Base-by-base conservation (phyloP, 2,113 vertebrate species). In the Arvicanthis niloticus region DNA sequence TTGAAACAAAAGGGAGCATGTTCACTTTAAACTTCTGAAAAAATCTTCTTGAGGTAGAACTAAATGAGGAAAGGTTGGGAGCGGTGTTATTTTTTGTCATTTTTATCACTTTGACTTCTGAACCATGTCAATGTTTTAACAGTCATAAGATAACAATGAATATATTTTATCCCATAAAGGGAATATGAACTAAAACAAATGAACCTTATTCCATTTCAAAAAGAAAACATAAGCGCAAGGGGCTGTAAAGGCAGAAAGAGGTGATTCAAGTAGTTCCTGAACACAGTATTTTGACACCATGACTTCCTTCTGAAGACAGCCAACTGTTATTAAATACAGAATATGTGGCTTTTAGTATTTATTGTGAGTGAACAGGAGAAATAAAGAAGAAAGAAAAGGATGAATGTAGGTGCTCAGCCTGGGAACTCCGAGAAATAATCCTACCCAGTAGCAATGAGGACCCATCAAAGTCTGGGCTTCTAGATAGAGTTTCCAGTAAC, bases 81-180 rank as follows among this genome's bases (percentile, higher is more conserved):
- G 13, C 24, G 0, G 3, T 82, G n/a, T 56, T 96, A 72, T 37
- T 94, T 94, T 70, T 45, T 82, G 92, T 84, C 19, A 51, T 88
- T 73, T 70, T 72, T 73, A 90, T 88, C 77, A 72, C 90, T 88
- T 90, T 58, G 65, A 80, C 72, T 85, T 89, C 78, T 87, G 73
- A 85, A 45, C 62, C 6, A 37, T n/a, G 21, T 88, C 94, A 58
- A 51, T 89, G 77, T 96, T 65, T 78, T 85, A 93, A 80, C 26
- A 91, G 80, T 96, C 86, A 42, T 67, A 95, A 95, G 93, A 75
- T 94, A 53, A 68, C 45, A 88, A 60, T 53, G n/a, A 94, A 82
- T 80, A 73, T 34, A 78, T 89, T 58, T 95, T 85, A 67, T 85
- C 78, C 76, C 7, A 12, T 67, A 95, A 91, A 78, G 48, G 65